Percentiles rank a stretch among this genome's conserved stretches.
Evolutionary conservation across 2,113 vertebrate genomes (phyloP).

Genomic region (Cyprinodon tularosa): DNA sequence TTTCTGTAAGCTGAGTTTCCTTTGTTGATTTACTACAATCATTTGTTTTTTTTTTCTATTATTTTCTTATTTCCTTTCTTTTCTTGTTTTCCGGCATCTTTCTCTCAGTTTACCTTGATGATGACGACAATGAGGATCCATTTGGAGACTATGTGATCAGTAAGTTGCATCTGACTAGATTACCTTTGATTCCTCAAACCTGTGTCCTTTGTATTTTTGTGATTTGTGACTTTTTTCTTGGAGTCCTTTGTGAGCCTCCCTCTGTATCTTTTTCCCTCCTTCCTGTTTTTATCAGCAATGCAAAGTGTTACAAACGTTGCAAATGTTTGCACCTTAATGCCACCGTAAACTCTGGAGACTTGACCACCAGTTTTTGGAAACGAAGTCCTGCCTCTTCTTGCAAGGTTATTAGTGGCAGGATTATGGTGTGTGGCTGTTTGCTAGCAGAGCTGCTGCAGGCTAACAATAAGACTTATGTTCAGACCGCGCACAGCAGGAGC

Average conservation of each 20-base stretch:
- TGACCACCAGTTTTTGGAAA: no score
- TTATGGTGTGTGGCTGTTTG: neutral
- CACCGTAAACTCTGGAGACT: neutral
- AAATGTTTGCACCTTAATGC: no score
- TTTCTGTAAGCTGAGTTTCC: neutral
- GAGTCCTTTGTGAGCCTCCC: conserved; percentile 25
- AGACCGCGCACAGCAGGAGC: no score
- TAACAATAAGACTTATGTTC: neutral
- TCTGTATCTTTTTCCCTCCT: conserved; percentile 6
- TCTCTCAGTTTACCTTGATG: conserved; percentile 67
- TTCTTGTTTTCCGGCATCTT: conserved; percentile 17
- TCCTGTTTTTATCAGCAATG: conserved; percentile 26
- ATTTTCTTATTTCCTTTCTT: conserved; percentile 32
- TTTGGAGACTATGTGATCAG: conserved; percentile 79
- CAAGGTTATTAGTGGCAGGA: no score
- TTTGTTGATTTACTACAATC: conserved; percentile 40
- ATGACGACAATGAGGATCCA: conserved; percentile 72
- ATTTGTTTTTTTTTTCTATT: conserved; percentile 21
- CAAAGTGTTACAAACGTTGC: conserved; percentile 7
- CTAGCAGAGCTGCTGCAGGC: conserved; percentile 24
- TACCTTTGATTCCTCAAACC: conserved; percentile 3
- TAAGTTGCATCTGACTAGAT: conserved; percentile 65
- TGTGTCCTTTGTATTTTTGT: conserved; percentile 3
- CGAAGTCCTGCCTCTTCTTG: no score
- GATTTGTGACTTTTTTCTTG: conserved; percentile 33